Conservation (phyloP, 2,888 invertebrate genomes). For the Drosophila meridiana region DNA sequence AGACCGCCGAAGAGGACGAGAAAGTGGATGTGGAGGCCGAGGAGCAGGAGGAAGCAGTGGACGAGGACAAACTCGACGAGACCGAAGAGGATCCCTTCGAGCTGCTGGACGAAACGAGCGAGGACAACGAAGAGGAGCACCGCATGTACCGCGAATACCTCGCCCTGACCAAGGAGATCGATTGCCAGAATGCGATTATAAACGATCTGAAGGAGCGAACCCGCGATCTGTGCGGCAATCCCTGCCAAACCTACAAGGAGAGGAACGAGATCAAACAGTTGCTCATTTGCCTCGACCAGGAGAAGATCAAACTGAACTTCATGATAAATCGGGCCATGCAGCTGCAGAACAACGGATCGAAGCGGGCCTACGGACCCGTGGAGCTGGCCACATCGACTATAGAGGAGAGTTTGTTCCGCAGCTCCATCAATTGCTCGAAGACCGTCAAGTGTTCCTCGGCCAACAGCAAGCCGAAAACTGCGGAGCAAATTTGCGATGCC, state of each 20-base stretch:
- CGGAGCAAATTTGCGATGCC: conserved; percentile 41
- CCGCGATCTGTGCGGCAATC: conserved; percentile 26
- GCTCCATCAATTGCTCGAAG: not conserved
- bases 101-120: conserved; percentile 18
- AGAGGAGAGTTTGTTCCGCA: not conserved
- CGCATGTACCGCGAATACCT: conserved; percentile 45
- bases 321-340: conserved; percentile 71
- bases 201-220: conserved; percentile 15
- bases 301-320: conserved; percentile 69
- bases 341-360: conserved; percentile 79
- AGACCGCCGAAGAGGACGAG: conserved; percentile 10
- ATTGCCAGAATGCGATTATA: conserved; percentile 40
- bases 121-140: conserved; percentile 32
- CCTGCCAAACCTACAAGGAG: conserved; percentile 65
- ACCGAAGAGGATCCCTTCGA: conserved; percentile 54
- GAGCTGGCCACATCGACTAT: conserved; percentile 67
- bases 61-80: conserved; percentile 33
- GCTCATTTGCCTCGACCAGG: conserved; percentile 68
- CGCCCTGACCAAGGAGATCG: conserved; percentile 40
- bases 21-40: conserved; percentile 13
- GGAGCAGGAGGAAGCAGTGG: conserved; percentile 14
- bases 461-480: not conserved
- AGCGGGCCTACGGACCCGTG: conserved; percentile 66
- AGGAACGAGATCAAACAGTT: conserved; percentile 63
- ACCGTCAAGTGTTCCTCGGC: not conserved